These are phyloP conservation scores for Mirza zaza DNA, from an alignment of 2,113 vertebrate species.

Conservation along the genomic window DNA sequence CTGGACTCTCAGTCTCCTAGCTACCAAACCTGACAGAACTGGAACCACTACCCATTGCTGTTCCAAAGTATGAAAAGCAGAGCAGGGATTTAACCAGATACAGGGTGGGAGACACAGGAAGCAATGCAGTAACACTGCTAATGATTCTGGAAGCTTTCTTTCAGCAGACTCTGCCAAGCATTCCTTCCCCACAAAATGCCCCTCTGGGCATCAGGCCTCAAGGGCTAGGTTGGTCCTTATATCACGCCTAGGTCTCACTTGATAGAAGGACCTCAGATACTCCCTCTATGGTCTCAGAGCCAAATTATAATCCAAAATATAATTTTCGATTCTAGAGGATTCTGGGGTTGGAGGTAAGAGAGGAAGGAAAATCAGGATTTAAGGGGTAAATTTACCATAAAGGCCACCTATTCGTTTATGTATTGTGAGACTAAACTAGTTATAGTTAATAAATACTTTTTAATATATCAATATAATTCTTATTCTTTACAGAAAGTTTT, in stretches of 20 bases:
- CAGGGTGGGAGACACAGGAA: not conserved
- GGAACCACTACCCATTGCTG: not conserved
- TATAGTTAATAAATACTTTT: not conserved
- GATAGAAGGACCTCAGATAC: not conserved
- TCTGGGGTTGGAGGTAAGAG: not conserved
- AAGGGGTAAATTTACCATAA: not conserved
- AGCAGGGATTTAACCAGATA: not conserved
- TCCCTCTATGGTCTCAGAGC: not conserved
- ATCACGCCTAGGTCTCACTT: not conserved
- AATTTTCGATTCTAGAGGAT: conserved; percentile 11
- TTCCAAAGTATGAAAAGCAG: not conserved
- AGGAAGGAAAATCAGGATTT: not conserved
- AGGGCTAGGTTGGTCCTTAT: not conserved
- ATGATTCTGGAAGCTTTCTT: not conserved
- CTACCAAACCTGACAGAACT: not conserved
- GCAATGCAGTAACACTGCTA: not conserved
- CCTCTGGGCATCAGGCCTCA: not conserved
- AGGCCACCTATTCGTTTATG: not conserved
- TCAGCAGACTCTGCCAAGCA: not conserved
- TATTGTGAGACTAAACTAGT: not conserved
- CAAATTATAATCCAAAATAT: conserved; percentile 36
- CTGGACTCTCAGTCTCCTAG: not conserved
- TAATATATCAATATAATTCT: not conserved
- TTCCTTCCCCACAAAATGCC: not conserved
- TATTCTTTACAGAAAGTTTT: conserved; percentile 38